phyloP scores from a whole-genome alignment of 2,888 invertebrate species.

The Epinotia brunnichana region DNA sequence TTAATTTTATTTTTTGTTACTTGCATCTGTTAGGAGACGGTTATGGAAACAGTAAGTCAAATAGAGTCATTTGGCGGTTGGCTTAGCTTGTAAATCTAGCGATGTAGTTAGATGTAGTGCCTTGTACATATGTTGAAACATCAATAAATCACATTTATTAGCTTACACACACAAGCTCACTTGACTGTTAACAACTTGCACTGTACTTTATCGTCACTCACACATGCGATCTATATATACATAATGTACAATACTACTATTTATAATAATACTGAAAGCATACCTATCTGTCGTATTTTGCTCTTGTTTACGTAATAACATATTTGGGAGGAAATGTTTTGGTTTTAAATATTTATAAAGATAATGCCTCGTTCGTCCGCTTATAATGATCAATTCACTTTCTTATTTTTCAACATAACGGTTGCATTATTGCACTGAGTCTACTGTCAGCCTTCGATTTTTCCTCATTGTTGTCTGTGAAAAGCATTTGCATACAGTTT shows the following conservation, averaged over 20 bases:
- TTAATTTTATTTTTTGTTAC: slow-evolving; percentile 80
- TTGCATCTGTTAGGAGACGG: slow-evolving; percentile 84
- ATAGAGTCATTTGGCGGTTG: slow-evolving; percentile 75
- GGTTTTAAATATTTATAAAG: slow-evolving; percentile 12
- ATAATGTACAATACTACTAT: slow-evolving; percentile 34
- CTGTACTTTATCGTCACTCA: slow-evolving; percentile 49
- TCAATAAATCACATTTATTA: slow-evolving; percentile 44
- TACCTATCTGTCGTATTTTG: slow-evolving; percentile 40
- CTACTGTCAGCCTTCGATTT: slow-evolving; percentile 22
- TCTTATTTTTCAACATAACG: slow-evolving; percentile 26
- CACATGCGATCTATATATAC: slow-evolving; percentile 46
- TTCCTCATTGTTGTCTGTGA: slow-evolving; percentile 18
- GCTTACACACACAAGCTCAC: slow-evolving; percentile 52
- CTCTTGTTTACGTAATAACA: slow-evolving; percentile 31
- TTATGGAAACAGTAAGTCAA: slow-evolving; percentile 84
- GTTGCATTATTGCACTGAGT: slow-evolving; percentile 6
- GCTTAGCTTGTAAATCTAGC: slow-evolving; percentile 76
- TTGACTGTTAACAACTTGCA: slow-evolving; percentile 50
- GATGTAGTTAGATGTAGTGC: slow-evolving; percentile 65
- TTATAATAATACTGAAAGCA: slow-evolving; percentile 31
- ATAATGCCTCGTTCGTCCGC: slow-evolving; percentile 11
- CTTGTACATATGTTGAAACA: slow-evolving; percentile 51
- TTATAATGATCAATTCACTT: not conserved
- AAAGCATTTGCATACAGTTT: slow-evolving; percentile 15
- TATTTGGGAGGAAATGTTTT: slow-evolving; percentile 18